phyloP scores from a whole-genome alignment of 2,797 vertebrate genomes.

The Borostomias antarcticus region DNA sequence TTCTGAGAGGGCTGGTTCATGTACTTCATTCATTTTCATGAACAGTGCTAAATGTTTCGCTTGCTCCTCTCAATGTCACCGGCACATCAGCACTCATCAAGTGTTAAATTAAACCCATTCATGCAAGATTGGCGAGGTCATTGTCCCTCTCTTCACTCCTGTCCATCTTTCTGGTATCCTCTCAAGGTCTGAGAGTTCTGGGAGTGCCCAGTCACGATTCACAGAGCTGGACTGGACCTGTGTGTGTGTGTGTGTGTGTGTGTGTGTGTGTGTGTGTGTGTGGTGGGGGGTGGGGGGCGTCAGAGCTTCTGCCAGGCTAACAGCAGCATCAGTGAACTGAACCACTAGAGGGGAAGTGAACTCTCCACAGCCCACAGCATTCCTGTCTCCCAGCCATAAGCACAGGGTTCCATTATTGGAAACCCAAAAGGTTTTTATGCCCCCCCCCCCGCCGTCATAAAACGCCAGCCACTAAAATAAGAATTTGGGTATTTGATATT shows the following conservation, averaged over 20 bases:
- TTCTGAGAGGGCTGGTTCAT: constrained; percentile 15
- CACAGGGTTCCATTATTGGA: neutral
- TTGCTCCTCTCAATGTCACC: constrained; percentile 30
- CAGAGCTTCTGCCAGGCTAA: neutral
- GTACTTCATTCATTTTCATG: constrained; percentile 33
- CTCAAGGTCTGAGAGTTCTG: constrained; percentile 5
- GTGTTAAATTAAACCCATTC: constrained; percentile 40
- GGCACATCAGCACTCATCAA: constrained; percentile 21
- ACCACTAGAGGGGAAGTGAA: neutral
- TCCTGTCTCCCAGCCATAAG: neutral
- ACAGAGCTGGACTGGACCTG: constrained; percentile 10
- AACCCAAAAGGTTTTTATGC: constrained; percentile 18
- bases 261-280: too few relatives aligned
- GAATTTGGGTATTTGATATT: constrained; percentile 38
- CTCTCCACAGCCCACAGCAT: constrained; percentile 5
- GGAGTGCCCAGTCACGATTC: neutral
- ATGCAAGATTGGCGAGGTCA: neutral
- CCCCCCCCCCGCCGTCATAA: neutral
- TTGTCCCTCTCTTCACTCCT: constrained; percentile 7
- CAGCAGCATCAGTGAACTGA: neutral
- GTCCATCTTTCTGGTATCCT: constrained; percentile 18
- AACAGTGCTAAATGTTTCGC: constrained; percentile 34
- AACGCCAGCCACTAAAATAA: constrained; percentile 37
- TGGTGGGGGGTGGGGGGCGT: too few relatives aligned
- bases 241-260: too few relatives aligned